These are phyloP conservation scores for Chelonus insularis DNA, from an alignment of 1,140 invertebrate genomes.

Conservation along the genomic window DNA sequence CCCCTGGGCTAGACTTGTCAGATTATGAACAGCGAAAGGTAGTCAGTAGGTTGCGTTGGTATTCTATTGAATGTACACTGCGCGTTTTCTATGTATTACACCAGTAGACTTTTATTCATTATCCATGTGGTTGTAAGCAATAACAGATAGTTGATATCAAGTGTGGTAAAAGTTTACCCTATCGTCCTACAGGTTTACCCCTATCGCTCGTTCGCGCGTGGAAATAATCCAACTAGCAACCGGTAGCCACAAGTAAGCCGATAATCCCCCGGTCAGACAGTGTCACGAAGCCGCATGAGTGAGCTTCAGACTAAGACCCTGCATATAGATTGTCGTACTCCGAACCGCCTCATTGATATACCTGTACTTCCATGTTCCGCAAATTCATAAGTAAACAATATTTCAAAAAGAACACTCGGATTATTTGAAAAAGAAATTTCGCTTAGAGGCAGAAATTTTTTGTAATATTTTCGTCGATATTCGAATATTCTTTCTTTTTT, in stretches of 20 bases:
- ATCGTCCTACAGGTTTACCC: conserved; percentile 31
- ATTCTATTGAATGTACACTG: neutral
- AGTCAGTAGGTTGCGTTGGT: conserved; percentile 21
- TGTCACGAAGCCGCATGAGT: conserved; percentile 55
- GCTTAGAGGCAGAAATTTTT: no score
- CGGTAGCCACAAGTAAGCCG: conserved; percentile 45
- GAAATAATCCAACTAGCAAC: conserved; percentile 44
- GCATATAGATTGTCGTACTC: conserved; percentile 19
- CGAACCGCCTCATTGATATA: neutral
- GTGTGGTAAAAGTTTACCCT: neutral
- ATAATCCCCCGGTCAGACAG: conserved; percentile 59
- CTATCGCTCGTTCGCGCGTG: conserved; percentile 28
- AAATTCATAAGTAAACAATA: neutral
- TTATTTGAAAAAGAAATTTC: no score
- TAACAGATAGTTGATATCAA: neutral
- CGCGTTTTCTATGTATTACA: neutral
- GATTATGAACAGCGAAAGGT: conserved; percentile 42
- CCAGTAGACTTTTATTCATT: neutral
- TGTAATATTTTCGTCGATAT: no score
- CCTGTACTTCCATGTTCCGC: neutral
- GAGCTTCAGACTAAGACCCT: conserved; percentile 35
- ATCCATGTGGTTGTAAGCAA: no score
- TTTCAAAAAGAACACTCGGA: no score
- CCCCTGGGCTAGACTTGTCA: conserved; percentile 38
- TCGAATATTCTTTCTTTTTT: no score